Percentiles rank a stretch among this genome's conserved stretches.
These are phyloP conservation scores for Mimas tiliae DNA, from an alignment of 2,888 invertebrate species.

Conservation along the genomic window DNA sequence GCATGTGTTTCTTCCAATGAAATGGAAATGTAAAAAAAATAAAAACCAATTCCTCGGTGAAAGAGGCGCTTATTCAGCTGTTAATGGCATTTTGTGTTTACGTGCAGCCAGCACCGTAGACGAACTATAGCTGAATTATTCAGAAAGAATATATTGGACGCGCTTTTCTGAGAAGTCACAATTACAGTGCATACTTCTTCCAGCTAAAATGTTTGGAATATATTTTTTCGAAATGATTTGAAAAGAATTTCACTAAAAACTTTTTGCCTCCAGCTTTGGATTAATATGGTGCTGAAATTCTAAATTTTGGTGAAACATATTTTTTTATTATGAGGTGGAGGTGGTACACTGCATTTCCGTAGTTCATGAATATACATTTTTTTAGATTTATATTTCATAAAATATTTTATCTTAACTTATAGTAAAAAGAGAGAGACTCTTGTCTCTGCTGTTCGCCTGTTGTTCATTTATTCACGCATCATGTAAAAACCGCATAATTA, in stretches of 20 bases:
- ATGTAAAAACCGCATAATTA: too few relatives aligned
- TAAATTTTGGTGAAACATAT: neutral
- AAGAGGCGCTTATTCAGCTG: slow-evolving; percentile 56
- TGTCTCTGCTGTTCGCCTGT: too few relatives aligned
- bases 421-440: too few relatives aligned
- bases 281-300: neutral
- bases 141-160: slow-evolving; percentile 42
- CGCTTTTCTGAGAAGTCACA: slow-evolving; percentile 13
- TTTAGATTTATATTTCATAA: too few relatives aligned
- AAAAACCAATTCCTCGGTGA: slow-evolving; percentile 50
- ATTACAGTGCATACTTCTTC: slow-evolving; percentile 11
- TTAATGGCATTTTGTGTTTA: slow-evolving; percentile 66
- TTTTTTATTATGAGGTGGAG: neutral
- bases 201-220: slow-evolving; percentile 11
- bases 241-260: slow-evolving; percentile 25
- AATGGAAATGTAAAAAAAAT: slow-evolving; percentile 42
- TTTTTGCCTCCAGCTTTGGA: neutral
- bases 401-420: too few relatives aligned
- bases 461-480: too few relatives aligned
- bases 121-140: slow-evolving; percentile 39
- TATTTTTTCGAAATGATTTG: slow-evolving; percentile 10
- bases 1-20: slow-evolving; percentile 34
- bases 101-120: slow-evolving; percentile 49
- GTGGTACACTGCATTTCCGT: neutral
- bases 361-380: too few relatives aligned